Conservation (phyloP, 2,113 vertebrate species). For the Microtus ochrogaster region DNA sequence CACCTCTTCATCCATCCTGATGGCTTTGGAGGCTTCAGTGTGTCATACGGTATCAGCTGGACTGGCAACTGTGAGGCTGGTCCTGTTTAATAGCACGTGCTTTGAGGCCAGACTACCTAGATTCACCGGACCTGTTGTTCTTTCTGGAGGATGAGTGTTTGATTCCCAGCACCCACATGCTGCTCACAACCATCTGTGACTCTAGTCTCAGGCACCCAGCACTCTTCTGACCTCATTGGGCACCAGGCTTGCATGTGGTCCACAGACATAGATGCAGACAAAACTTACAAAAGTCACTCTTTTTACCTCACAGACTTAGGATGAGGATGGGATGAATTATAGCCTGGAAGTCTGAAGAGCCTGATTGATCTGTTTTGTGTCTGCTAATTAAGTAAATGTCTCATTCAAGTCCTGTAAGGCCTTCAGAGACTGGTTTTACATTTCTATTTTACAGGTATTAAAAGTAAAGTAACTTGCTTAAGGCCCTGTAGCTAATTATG, state of each 20-base stretch:
- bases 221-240: neutral
- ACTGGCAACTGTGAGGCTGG: too few relatives aligned
- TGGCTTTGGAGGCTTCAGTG: too few relatives aligned
- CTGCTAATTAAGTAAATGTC: conserved; percentile 5
- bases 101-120: neutral
- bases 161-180: neutral
- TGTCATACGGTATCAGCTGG: too few relatives aligned
- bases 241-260: neutral
- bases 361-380: neutral
- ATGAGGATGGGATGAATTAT: conserved; percentile 23
- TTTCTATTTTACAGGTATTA: conserved; percentile 10
- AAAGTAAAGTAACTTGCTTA: conserved; percentile 44
- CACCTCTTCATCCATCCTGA: too few relatives aligned
- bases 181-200: neutral
- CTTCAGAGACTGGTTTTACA: neutral
- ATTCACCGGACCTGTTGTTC: neutral
- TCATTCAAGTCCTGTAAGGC: neutral
- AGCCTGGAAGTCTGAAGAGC: neutral
- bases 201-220: neutral
- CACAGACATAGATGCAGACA: neutral
- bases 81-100: neutral
- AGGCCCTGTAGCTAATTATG: neutral
- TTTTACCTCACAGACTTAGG: neutral
- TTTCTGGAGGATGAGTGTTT: neutral
- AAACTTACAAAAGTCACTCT: neutral